These are phyloP conservation scores for Suncus etruscus DNA, from an alignment of 2,113 vertebrate species.

Conservation along the genomic window DNA sequence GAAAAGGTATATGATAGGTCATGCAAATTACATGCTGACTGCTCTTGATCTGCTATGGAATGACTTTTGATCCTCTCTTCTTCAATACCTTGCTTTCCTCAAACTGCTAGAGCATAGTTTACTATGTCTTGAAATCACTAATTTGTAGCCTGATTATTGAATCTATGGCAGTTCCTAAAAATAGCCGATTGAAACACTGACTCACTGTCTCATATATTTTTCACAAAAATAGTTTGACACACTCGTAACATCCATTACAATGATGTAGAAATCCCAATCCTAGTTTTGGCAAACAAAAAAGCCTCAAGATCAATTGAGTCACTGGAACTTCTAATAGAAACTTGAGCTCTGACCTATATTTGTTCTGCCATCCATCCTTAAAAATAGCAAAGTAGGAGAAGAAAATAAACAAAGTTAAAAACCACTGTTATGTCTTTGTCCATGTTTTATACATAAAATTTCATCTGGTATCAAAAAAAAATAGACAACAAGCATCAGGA, in stretches of 20 bases:
- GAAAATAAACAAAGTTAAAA: slow-evolving; percentile 10
- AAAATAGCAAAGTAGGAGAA: slow-evolving; percentile 35
- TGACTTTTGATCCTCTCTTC: not conserved
- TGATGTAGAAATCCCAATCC: slow-evolving; percentile 52
- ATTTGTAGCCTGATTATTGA: slow-evolving; percentile 32
- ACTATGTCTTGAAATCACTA: slow-evolving; percentile 35
- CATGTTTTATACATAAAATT: not conserved
- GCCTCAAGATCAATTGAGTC: slow-evolving; percentile 46
- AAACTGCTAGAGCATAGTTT: slow-evolving; percentile 5
- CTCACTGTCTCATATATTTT: slow-evolving; percentile 56
- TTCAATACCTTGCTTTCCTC: not conserved
- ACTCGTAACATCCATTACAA: slow-evolving; percentile 37
- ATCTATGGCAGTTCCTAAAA: slow-evolving; percentile 47
- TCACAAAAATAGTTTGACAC: slow-evolving; percentile 49
- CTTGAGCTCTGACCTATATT: slow-evolving; percentile 21
- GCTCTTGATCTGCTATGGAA: not conserved
- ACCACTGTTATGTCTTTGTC: not conserved
- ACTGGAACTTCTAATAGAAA: slow-evolving; percentile 13
- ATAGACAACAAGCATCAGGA: not conserved
- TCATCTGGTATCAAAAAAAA: not conserved
- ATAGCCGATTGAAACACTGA: slow-evolving; percentile 5
- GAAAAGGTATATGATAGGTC: not conserved
- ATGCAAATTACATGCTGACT: not conserved
- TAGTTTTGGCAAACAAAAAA: slow-evolving; percentile 43
- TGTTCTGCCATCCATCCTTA: not conserved